Base-by-base conservation (phyloP, 1,140 invertebrate genomes). In the Leptinotarsa lineolata region DNA sequence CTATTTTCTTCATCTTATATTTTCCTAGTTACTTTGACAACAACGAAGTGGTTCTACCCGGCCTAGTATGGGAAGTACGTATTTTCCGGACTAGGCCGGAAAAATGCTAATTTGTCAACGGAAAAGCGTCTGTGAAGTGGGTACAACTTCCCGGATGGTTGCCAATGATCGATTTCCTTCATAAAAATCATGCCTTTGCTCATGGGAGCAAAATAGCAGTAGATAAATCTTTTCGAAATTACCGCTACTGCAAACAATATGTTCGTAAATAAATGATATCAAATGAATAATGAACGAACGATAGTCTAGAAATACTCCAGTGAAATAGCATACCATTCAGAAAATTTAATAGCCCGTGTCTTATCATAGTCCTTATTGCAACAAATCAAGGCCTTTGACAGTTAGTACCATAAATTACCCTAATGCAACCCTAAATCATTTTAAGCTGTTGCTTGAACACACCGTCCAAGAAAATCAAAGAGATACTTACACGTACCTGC, bases 341-440 rank as follows among this genome's bases (percentile, higher is more conserved):
- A 30, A 63, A 63, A 63, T 63, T 30, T 63, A 63, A 63, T 63
- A 22, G 20, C 61, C 24, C 24, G 24, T 63, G 21, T 63, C 61
- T 20, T 15, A 63, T 30, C 20, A 63, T 63, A 63, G 20, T 21
- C 61, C 24, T 63, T 20, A 21, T 63, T 30, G 61, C 20, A 63
- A 63, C 61, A 63, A 63, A 63, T 63, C 61, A 63, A 13, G 15
- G 8, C 61, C n/a, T 68, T 48, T 21, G 66, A 68, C 66, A 68
- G 30, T 30, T 20, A 15, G n/a, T 13, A 46, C 30, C 39, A 68
- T 68, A 68, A 68, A 68, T 68, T 39, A 22, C 44, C 13, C 66
- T 68, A 48, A 68, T 48, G 30, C 66, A 68, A 30, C 66, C 66
- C 45, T 68, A 68, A 45, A 68, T 68, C 66, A 68, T 68, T 48